phyloP scores from a whole-genome alignment of 1,140 invertebrate species.

The Papilio helenus region DNA sequence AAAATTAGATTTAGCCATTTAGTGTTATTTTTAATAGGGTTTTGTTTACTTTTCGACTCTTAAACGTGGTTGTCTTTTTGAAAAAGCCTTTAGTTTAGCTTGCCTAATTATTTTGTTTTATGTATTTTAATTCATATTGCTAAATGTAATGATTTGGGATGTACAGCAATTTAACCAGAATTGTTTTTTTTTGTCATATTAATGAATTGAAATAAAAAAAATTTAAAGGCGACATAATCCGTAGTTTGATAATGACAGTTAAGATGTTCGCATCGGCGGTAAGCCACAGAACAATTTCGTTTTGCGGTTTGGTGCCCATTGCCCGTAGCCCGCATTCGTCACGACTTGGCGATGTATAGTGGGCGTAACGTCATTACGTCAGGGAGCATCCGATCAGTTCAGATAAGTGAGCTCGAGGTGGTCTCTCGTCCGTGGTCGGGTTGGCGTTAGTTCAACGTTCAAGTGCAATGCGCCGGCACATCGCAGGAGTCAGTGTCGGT shows the following conservation, averaged over 20 bases:
- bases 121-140: too few species aligned
- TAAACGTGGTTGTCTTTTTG: neutral
- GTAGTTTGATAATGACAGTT: conserved; percentile 50
- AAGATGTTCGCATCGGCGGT: conserved; percentile 57
- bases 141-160: neutral
- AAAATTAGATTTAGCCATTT: neutral
- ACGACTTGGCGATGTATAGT: conserved; percentile 50
- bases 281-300: conserved; percentile 66
- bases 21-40: neutral
- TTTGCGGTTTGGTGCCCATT: conserved; percentile 69
- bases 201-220: neutral
- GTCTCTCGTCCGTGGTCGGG: conserved; percentile 56
- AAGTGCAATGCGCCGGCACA: conserved; percentile 73
- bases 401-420: conserved; percentile 38
- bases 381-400: conserved; percentile 49
- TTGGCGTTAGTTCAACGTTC: conserved; percentile 72
- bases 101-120: neutral
- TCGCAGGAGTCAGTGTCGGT: conserved; percentile 50
- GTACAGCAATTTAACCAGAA: neutral
- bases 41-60: neutral
- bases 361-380: conserved; percentile 54
- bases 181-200: neutral
- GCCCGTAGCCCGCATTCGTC: conserved; percentile 54
- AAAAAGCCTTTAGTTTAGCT: neutral
- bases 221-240: neutral